A percentile compares a stretch with the other conserved stretches of the same genome.
phyloP scores from a whole-genome alignment of 2,888 invertebrate genomes.

The Drosophila sordidula region DNA sequence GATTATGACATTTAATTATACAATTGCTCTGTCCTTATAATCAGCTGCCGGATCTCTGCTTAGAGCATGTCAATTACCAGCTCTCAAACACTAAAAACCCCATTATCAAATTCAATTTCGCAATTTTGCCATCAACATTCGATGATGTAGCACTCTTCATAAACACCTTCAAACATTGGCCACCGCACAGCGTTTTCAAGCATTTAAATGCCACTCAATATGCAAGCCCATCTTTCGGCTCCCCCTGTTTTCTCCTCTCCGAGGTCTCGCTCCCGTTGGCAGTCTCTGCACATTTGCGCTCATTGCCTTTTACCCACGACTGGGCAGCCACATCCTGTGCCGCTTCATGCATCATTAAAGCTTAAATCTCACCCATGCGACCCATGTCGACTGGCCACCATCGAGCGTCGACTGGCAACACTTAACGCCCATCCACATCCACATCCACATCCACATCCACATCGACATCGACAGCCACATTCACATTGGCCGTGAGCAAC shows the following conservation, averaged over 20 bases:
- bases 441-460: slow-evolving; percentile 16
- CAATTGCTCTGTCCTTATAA: not conserved
- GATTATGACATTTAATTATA: slow-evolving; percentile 2
- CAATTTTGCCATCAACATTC: slow-evolving; percentile 36
- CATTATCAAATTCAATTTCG: slow-evolving; percentile 50
- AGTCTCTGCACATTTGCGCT: slow-evolving; percentile 67
- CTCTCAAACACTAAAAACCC: slow-evolving; percentile 10
- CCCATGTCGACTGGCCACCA: slow-evolving; percentile 67
- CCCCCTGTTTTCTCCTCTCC: not conserved
- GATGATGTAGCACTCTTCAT: slow-evolving; percentile 68
- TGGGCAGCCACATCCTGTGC: slow-evolving; percentile 80
- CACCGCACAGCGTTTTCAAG: slow-evolving; percentile 57
- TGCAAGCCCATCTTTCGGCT: slow-evolving; percentile 66
- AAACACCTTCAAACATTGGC: slow-evolving; percentile 64
- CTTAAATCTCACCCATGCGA: slow-evolving; percentile 80
- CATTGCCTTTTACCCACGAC: slow-evolving; percentile 81
- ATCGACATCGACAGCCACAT: slow-evolving; percentile 8
- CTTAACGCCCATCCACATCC: slow-evolving; percentile 61
- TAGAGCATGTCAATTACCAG: slow-evolving; percentile 22
- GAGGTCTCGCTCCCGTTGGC: not conserved
- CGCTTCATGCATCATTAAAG: slow-evolving; percentile 81
- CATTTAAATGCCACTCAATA: slow-evolving; percentile 79
- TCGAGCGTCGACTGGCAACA: slow-evolving; percentile 66
- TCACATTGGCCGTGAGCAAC: slow-evolving; percentile 16
- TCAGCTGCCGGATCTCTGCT: not conserved